Evolutionary conservation across 2,797 vertebrate species (phyloP).

Genomic region (Dermochelys coriacea): DNA sequence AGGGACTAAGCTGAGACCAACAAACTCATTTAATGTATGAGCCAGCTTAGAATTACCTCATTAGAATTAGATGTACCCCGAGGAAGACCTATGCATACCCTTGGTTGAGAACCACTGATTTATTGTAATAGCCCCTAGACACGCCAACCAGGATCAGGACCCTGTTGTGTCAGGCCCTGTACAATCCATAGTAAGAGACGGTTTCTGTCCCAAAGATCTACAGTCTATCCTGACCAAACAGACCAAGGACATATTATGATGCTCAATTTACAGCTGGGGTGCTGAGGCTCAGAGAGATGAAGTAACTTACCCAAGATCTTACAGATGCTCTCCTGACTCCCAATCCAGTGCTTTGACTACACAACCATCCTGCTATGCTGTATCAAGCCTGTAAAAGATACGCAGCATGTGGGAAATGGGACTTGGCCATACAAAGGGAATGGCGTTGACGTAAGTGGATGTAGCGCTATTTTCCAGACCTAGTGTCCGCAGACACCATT

Average conservation of each 20-base stretch:
- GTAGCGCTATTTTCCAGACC: background rate
- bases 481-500: background rate
- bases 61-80: background rate
- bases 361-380: background rate
- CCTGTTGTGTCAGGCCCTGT: background rate
- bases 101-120: background rate
- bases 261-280: background rate
- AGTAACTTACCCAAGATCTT: conserved; percentile 6
- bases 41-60: background rate
- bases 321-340: background rate
- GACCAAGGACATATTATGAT: background rate
- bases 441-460: background rate
- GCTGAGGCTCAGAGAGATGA: background rate
- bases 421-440: background rate
- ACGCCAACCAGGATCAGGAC: background rate
- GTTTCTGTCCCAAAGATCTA: background rate
- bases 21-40: accelerated
- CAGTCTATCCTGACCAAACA: background rate
- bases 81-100: too few species aligned
- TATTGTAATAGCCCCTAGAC: background rate
- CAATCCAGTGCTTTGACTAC: background rate
- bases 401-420: background rate
- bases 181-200: background rate
- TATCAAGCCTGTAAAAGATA: background rate
- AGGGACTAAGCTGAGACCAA: background rate